Conservation (phyloP, 1,140 invertebrate genomes). For the Uloborus diversus region DNA sequence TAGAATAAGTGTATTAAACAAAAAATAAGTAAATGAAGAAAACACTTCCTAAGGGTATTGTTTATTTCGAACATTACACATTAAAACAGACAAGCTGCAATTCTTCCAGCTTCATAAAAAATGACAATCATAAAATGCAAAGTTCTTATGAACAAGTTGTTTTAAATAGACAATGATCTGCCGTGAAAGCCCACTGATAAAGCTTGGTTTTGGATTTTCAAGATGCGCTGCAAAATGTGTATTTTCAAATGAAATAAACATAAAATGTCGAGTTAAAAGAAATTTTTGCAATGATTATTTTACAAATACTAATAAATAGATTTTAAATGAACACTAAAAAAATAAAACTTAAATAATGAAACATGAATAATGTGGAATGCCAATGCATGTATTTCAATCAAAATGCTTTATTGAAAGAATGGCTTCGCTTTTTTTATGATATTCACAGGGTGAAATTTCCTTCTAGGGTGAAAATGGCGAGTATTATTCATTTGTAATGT, state of each 20-base stretch:
- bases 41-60: slow-evolving; percentile 31
- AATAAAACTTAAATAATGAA: slow-evolving; percentile 21
- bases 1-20: no score
- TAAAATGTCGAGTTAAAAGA: no score
- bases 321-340: slow-evolving; percentile 2
- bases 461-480: slow-evolving; percentile 11
- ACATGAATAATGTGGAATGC: slow-evolving; percentile 40
- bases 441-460: slow-evolving; percentile 40
- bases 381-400: slow-evolving; percentile 13
- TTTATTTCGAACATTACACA: slow-evolving; percentile 51
- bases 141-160: slow-evolving; percentile 40
- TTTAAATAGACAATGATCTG: slow-evolving; percentile 43
- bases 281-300: no score
- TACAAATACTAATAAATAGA: neutral
- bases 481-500: slow-evolving; percentile 19
- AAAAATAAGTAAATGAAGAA: neutral
- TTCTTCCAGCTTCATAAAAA: slow-evolving; percentile 52
- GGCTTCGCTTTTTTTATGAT: slow-evolving; percentile 27
- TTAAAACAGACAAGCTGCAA: slow-evolving; percentile 54
- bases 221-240: no score
- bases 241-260: neutral
- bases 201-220: slow-evolving; percentile 21
- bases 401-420: slow-evolving; percentile 19
- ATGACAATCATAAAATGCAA: slow-evolving; percentile 54
- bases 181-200: slow-evolving; percentile 50